Evolutionary conservation across 2,113 vertebrate genomes (phyloP), one percentile per base, ranked within the genome.

Genomic region (Dipodomys ordii): DNA sequence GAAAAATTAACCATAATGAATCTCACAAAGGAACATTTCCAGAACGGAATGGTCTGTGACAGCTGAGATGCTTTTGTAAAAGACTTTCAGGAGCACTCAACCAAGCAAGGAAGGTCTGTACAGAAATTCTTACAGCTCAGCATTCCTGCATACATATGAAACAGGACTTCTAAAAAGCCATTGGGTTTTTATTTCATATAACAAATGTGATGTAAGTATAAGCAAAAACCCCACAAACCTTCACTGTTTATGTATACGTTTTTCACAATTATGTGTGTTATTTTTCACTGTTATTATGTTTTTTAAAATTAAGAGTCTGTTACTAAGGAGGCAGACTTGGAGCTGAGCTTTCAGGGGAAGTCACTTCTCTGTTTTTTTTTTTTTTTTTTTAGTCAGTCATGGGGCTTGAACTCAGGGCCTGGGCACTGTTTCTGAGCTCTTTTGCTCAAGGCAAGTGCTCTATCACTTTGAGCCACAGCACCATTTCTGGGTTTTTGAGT

Each of bases 1-100:
- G 19, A n/a, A 83, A 87, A 95, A 72, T 83, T 68, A 79, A 91
- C 67, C 46, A 44, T 91, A 88, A 82, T n/a, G 44, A 83, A 73
- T 76, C 30, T 83, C 92, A 95, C 83, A 76, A 39, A 86, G n/a
- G 80, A 88, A 79, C 23, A 84, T 20, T 91, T 84, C 28, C 32
- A 80, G 80, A 65, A 91, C 13, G 49, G 28, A 88, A n/a, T 8
- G 71, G 6, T 62, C 71, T 71, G 2, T 28, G 32, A 69, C 46
- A 85, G n/a, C 10, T 25, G 76, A 77, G 18, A 73, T 35, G 46
- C 28, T 46, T 90, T 65, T 79, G 62, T 6, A 84, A 46, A 2
- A 87, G 78, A 68, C 8, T 49, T 88, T 69, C 35, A n/a, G 67
- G 62, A 18, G 53, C 4, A 91, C 15, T 57, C 53, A 13, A 18